Conservation (phyloP, 2,797 vertebrate genomes). For the Rhadinocentrus ornatus region DNA sequence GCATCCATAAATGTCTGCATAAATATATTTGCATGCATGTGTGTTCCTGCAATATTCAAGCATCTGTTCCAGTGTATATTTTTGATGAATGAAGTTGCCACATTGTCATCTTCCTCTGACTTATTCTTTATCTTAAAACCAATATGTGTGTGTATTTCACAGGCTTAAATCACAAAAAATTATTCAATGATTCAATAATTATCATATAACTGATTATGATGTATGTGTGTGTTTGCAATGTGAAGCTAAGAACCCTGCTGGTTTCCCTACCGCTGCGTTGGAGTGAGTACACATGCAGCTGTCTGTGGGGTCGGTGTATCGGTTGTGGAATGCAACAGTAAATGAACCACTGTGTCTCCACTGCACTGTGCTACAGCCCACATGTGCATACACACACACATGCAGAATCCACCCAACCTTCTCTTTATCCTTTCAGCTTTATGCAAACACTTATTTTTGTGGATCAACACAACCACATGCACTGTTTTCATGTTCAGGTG, state of each 20-base stretch:
- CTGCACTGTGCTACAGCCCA: constrained; percentile 53
- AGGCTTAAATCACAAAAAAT: constrained; percentile 9
- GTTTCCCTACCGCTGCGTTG: constrained; percentile 1
- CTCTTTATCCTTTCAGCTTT: constrained; percentile 19
- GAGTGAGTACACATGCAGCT: constrained; percentile 54
- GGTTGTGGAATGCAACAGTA: constrained; percentile 70
- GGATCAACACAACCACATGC: neutral
- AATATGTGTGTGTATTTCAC: neutral
- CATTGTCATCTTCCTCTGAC: constrained; percentile 14
- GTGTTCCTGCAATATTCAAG: neutral
- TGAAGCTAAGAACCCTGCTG: neutral
- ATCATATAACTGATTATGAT: constrained; percentile 11
- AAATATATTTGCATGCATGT: neutral
- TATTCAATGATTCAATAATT: constrained; percentile 27
- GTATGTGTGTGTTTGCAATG: constrained; percentile 14
- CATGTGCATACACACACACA: constrained; percentile 20
- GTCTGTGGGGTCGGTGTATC: constrained; percentile 67
- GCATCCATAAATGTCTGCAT: constrained; percentile 1
- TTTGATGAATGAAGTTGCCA: constrained; percentile 29
- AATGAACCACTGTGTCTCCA: constrained; percentile 70
- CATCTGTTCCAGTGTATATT: constrained; percentile 10
- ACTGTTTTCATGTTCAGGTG: constrained; percentile 15
- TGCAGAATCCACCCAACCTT: constrained; percentile 15
- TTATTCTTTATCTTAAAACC: constrained; percentile 26
- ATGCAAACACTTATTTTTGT: constrained; percentile 14